phyloP scores from a whole-genome alignment of 1,140 invertebrate genomes.

The Papilio polyxenes region DNA sequence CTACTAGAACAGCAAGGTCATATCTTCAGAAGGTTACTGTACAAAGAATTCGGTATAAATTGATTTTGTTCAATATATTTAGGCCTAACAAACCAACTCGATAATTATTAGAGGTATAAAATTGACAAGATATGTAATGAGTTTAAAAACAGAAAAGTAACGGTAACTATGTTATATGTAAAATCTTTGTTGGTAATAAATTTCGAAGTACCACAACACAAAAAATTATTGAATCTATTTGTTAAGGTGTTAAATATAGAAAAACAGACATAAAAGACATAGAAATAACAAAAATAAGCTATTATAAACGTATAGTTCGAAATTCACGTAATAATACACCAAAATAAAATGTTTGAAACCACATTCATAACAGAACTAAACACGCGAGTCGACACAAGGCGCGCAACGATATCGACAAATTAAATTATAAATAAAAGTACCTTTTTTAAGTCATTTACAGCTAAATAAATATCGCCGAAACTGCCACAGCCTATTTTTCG shows the following conservation, averaged over 20 bases:
- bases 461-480: slow-evolving; percentile 99
- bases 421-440: slow-evolving; percentile 75
- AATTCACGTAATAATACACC: background rate
- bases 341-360: background rate
- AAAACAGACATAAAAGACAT: background rate
- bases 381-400: slow-evolving; percentile 51
- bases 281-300: background rate
- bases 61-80: background rate
- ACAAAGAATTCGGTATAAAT: background rate
- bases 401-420: slow-evolving; percentile 14
- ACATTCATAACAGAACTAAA: slow-evolving; percentile 47
- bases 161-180: background rate
- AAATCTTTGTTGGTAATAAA: background rate
- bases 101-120: background rate
- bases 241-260: background rate
- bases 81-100: background rate
- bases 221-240: background rate
- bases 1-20: background rate
- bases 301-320: background rate
- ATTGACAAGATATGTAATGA: background rate
- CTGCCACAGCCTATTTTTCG: slow-evolving; percentile 99
- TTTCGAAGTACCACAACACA: background rate
- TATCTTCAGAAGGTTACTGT: slow-evolving; percentile 1
- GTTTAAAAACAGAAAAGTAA: background rate
- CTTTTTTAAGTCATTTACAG: slow-evolving; percentile 95